Conservation (phyloP, 2,113 vertebrate genomes). For the Lophotis ruficrista region DNA sequence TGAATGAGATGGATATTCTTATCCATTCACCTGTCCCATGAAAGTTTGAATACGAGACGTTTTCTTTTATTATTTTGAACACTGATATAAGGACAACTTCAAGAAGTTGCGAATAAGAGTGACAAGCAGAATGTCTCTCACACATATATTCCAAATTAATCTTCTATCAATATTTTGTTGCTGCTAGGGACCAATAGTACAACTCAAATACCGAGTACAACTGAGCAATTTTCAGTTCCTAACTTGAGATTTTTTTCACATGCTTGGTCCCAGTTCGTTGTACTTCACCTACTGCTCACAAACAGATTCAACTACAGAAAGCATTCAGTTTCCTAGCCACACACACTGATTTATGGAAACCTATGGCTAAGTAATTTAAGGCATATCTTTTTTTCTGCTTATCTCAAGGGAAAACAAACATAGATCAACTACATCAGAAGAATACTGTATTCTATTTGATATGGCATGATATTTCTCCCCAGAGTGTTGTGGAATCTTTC, state of each 20-base stretch:
- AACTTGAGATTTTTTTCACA: background rate
- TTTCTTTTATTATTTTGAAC: background rate
- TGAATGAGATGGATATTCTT: background rate
- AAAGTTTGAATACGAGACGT: background rate
- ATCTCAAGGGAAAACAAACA: background rate
- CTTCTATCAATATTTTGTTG: background rate
- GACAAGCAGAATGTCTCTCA: background rate
- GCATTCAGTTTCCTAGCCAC: background rate
- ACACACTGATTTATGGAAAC: background rate
- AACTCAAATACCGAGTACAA: background rate
- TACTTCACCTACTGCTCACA: background rate
- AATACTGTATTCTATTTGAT: background rate
- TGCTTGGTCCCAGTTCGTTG: background rate
- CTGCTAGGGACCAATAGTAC: background rate
- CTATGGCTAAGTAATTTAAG: background rate
- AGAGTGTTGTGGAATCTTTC: background rate
- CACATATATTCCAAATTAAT: background rate
- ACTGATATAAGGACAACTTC: background rate
- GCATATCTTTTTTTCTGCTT: background rate
- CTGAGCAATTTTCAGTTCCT: background rate
- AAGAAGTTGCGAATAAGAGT: background rate
- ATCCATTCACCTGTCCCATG: background rate
- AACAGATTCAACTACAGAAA: background rate
- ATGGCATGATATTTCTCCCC: background rate
- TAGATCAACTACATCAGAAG: background rate